Percentiles rank a stretch among this genome's conserved stretches.
These are phyloP conservation scores for Cataglyphis livida DNA, from an alignment of 2,888 invertebrate genomes.

Conservation along the genomic window DNA sequence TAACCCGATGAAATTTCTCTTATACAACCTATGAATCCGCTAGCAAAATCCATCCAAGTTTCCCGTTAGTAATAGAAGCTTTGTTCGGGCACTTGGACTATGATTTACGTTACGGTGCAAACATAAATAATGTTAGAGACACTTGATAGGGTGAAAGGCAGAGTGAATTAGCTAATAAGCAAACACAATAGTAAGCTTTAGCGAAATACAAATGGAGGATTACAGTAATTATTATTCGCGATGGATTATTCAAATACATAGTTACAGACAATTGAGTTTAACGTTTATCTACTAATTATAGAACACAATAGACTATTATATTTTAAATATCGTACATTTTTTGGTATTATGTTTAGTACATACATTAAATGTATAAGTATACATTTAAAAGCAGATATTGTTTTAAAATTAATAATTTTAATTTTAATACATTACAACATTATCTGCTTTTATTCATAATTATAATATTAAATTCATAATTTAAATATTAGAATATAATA, in stretches of 20 bases:
- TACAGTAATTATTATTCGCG: neutral
- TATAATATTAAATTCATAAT: no score
- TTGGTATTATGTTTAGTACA: no score
- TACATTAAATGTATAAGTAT: neutral
- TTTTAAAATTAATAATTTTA: no score
- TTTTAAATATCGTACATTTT: neutral
- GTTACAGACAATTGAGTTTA: neutral
- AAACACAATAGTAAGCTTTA: neutral
- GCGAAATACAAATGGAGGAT: neutral
- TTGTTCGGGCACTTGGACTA: neutral
- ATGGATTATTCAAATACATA: neutral
- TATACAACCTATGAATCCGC: conserved; percentile 51
- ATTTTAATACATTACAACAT: no score
- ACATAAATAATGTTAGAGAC: neutral
- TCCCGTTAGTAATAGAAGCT: neutral
- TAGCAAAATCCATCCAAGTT: conserved; percentile 27
- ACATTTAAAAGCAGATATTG: neutral
- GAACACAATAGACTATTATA: neutral
- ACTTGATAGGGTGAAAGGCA: neutral
- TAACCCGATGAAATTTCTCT: conserved; percentile 60
- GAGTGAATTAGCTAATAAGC: neutral
- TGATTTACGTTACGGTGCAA: conserved; percentile 10
- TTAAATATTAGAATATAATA: no score
- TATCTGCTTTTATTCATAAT: no score
- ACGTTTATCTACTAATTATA: neutral